These are phyloP conservation scores for Chaenodraco wilsoni DNA, from an alignment of 2,797 vertebrate species.

Conservation along the genomic window DNA sequence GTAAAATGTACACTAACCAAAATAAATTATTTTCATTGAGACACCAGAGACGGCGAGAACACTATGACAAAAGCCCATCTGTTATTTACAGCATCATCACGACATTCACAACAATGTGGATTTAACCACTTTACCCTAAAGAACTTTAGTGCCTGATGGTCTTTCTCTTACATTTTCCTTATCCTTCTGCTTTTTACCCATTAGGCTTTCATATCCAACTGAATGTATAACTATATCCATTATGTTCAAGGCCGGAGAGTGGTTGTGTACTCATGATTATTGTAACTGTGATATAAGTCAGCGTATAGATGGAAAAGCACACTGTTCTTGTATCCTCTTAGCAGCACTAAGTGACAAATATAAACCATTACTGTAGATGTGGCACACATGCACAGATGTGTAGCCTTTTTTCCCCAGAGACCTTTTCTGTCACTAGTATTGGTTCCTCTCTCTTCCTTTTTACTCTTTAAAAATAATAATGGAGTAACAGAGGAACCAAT, in stretches of 20 bases:
- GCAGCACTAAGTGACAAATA: conserved; percentile 51
- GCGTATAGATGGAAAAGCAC: conserved; percentile 42
- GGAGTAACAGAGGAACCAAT: conserved; percentile 11
- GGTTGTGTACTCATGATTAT: conserved; percentile 28
- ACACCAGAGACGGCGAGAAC: conserved; percentile 2
- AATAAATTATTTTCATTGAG: conserved; percentile 27
- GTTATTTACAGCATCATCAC: conserved; percentile 27
- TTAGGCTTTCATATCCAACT: conserved; percentile 33
- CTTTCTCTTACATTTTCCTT: conserved; percentile 29
- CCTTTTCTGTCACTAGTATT: conserved; percentile 6
- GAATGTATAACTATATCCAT: conserved; percentile 25
- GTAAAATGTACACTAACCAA: conserved; percentile 1
- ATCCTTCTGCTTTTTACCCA: conserved; percentile 44
- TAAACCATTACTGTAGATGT: conserved; percentile 19
- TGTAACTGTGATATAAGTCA: conserved; percentile 38
- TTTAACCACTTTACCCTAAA: conserved; percentile 34
- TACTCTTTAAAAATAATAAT: conserved; percentile 35
- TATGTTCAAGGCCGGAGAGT: conserved; percentile 17
- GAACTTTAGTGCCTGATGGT: conserved; percentile 33
- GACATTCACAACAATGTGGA: conserved; percentile 16
- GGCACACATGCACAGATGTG: conserved; percentile 4
- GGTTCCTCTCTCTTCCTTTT: conserved; percentile 3
- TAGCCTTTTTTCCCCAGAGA: neutral
- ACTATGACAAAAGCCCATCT: conserved; percentile 20
- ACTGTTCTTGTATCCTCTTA: conserved; percentile 62